Evolutionary conservation across 2,888 invertebrate species (phyloP).

Genomic region (Rhagophthalmus giganteus): DNA sequence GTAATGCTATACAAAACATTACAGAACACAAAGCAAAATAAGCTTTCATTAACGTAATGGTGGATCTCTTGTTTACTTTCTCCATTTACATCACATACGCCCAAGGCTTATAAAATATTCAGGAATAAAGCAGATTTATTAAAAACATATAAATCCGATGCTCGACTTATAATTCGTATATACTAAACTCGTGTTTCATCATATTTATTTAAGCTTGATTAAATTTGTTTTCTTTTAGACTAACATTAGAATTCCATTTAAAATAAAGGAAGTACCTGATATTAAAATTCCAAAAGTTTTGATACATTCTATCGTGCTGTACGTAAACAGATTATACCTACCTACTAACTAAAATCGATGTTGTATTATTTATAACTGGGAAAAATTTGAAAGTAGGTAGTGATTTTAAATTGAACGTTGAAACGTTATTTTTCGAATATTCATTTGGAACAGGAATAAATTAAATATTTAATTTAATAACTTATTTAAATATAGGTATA

Average conservation of each 20-base stretch:
- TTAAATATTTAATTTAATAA: too few relatives aligned
- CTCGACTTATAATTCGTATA: too few relatives aligned
- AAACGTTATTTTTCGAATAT: too few relatives aligned
- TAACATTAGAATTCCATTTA: neutral
- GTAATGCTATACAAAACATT: slow-evolving; percentile 22
- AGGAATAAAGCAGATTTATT: slow-evolving; percentile 9
- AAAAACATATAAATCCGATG: slow-evolving; percentile 2
- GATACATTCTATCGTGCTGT: neutral
- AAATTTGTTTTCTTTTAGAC: neutral
- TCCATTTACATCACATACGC: slow-evolving; percentile 22
- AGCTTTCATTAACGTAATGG: slow-evolving; percentile 29
- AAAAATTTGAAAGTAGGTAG: too few relatives aligned
- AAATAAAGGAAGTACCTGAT: neutral
- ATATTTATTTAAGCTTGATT: too few relatives aligned
- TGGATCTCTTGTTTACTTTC: slow-evolving; percentile 25
- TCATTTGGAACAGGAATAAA: too few relatives aligned
- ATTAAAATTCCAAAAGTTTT: neutral
- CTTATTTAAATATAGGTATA: too few relatives aligned
- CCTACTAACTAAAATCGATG: too few relatives aligned
- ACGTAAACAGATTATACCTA: too few relatives aligned
- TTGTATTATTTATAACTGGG: too few relatives aligned
- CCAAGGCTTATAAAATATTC: slow-evolving; percentile 8
- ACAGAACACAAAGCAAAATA: slow-evolving; percentile 21
- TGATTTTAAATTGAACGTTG: too few relatives aligned
- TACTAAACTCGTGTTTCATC: too few relatives aligned